Evolutionary conservation across 2,113 vertebrate genomes (phyloP).

Genomic region (Xyrauchen texanus): DNA sequence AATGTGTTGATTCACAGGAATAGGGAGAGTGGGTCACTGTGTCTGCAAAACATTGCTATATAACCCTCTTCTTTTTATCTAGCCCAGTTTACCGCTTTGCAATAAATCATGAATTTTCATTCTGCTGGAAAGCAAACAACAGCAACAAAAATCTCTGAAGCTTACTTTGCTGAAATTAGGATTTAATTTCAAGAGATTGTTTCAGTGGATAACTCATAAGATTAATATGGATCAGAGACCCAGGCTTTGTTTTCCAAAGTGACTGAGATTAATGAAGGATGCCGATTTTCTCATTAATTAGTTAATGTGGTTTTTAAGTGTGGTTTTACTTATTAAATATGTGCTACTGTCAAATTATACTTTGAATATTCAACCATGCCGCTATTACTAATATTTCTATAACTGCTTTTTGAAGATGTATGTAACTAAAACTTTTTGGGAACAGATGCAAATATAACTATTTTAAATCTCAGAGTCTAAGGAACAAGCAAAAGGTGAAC

Average conservation of each 20-base stretch:
- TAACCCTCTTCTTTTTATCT: not conserved
- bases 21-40: constrained; percentile 22
- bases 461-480: not conserved
- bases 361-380: constrained; percentile 51
- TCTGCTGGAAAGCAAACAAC: constrained; percentile 21
- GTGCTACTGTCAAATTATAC: constrained; percentile 81
- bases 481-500: not conserved
- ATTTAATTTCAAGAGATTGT: constrained; percentile 28
- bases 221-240: constrained; percentile 40
- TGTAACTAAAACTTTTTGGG: not conserved
- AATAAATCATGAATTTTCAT: constrained; percentile 47
- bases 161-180: constrained; percentile 24
- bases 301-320: too few relatives aligned
- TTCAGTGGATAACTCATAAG: constrained; percentile 24
- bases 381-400: constrained; percentile 32
- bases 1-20: not conserved
- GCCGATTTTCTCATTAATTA: constrained; percentile 77
- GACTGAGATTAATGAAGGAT: constrained; percentile 81
- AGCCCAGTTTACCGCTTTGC: constrained; percentile 13
- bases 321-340: constrained; percentile 82
- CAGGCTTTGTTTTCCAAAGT: constrained; percentile 43
- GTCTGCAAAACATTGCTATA: constrained; percentile 32
- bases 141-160: constrained; percentile 1
- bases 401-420: not conserved
- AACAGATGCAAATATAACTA: not conserved